A percentile compares a stretch with the other conserved stretches of the same genome.
These are phyloP conservation scores for Nothoprocta perdicaria DNA, from an alignment of 2,113 vertebrate genomes.

Conservation along the genomic window DNA sequence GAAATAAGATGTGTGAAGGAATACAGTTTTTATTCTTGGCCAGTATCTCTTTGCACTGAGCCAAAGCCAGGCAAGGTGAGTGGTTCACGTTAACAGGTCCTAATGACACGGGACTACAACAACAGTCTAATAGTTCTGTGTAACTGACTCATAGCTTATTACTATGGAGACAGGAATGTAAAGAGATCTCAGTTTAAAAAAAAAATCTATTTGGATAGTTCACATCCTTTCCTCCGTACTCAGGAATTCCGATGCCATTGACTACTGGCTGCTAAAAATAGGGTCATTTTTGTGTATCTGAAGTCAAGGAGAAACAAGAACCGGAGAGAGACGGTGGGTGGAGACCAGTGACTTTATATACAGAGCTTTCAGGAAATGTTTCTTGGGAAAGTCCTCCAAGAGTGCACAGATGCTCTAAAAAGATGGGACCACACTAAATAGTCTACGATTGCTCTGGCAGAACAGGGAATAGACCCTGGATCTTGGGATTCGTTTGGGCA, in stretches of 20 bases:
- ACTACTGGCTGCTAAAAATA: constrained; percentile 53
- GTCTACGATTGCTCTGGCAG: fast-evolving
- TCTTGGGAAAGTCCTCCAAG: not conserved
- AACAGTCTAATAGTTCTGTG: constrained; percentile 35
- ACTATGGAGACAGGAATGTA: constrained; percentile 9
- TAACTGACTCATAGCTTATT: constrained; percentile 54
- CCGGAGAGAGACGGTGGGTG: not conserved
- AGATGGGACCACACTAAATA: not conserved
- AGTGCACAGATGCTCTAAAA: not conserved
- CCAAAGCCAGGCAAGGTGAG: not conserved
- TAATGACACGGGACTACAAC: constrained; percentile 41
- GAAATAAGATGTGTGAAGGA: constrained; percentile 14
- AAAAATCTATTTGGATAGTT: constrained; percentile 30
- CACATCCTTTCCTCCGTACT: constrained; percentile 64
- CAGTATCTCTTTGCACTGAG: not conserved
- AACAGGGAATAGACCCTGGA: fast-evolving
- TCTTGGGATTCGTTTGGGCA: fast-evolving
- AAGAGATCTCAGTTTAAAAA: constrained; percentile 38
- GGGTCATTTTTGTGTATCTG: not conserved
- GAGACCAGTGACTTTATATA: not conserved
- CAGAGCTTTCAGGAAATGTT: not conserved
- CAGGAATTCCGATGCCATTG: constrained; percentile 53
- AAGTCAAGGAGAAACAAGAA: constrained; percentile 39
- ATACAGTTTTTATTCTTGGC: not conserved
- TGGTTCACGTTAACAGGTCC: constrained; percentile 13